These are phyloP conservation scores for Megathymus violae DNA, from an alignment of 1,140 invertebrate genomes.

Conservation along the genomic window DNA sequence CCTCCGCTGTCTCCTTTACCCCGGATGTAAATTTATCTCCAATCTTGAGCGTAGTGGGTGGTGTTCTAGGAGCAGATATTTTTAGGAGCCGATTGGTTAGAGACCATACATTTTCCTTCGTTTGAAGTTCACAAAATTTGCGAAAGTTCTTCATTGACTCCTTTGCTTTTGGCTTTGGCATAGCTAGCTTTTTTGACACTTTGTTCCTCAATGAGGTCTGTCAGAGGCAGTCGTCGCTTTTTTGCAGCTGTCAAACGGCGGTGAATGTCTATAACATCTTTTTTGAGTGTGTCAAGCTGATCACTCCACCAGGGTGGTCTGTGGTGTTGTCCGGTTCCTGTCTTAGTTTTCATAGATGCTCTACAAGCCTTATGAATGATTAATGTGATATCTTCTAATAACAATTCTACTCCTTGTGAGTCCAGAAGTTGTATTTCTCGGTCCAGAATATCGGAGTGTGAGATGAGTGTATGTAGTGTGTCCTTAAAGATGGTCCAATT, in stretches of 20 bases:
- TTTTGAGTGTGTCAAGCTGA: not conserved
- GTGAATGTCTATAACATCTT: not conserved
- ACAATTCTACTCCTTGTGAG: not conserved
- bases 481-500: not conserved
- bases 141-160: constrained; percentile 21
- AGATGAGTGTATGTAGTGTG: not conserved
- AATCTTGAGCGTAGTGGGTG: not conserved
- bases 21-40: not conserved
- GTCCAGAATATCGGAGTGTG: not conserved
- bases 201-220: not conserved
- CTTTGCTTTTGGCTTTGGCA: not conserved
- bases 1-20: not conserved
- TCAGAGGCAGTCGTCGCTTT: not conserved
- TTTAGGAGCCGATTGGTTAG: constrained; percentile 34
- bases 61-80: not conserved
- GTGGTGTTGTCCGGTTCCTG: too few species aligned
- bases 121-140: constrained; percentile 32
- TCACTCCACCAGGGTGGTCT: constrained; percentile 7
- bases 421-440: not conserved
- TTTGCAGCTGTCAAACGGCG: not conserved
- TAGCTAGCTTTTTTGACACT: not conserved
- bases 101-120: constrained; percentile 38
- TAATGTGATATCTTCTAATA: too few species aligned
- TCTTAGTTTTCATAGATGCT: not conserved
- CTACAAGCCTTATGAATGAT: not conserved